A percentile compares a stretch with the other conserved stretches of the same genome.
phyloP scores from a whole-genome alignment of 1,140 invertebrate genomes.

The Drosophila kohkoa region DNA sequence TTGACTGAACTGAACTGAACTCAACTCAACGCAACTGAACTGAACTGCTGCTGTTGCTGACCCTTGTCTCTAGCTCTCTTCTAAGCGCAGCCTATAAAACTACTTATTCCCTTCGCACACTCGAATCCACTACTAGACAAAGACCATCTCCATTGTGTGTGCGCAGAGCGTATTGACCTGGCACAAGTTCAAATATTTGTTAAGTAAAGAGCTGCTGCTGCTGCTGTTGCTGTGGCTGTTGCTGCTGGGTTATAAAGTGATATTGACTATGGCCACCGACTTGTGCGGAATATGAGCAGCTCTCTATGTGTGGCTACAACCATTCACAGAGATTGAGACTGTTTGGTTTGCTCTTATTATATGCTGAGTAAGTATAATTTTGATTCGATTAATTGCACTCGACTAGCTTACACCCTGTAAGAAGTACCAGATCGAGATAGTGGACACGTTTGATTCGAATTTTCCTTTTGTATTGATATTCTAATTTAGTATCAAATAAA shows the following conservation, averaged over 20 bases:
- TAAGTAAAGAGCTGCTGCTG: conserved; percentile 1
- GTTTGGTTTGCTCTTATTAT: conserved; percentile 1
- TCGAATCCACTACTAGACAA: too few relatives aligned
- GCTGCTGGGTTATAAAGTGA: not conserved
- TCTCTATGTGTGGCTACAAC: not conserved
- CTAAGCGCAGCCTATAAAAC: too few relatives aligned
- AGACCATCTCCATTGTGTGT: too few relatives aligned
- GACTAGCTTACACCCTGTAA: not conserved
- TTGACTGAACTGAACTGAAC: too few relatives aligned
- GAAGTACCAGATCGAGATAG: not conserved
- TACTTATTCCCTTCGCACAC: too few relatives aligned
- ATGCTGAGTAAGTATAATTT: not conserved
- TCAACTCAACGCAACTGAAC: too few relatives aligned
- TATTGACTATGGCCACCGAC: conserved; percentile 1
- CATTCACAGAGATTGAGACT: not conserved
- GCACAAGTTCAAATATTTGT: conserved; percentile 1
- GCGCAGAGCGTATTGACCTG: not conserved
- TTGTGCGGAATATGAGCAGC: conserved; percentile 4
- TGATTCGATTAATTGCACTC: not conserved
- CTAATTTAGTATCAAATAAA: too few relatives aligned
- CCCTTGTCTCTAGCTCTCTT: too few relatives aligned
- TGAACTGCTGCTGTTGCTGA: too few relatives aligned
- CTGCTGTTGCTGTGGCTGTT: too few relatives aligned
- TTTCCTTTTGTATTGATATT: not conserved
- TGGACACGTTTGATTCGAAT: too few relatives aligned